phyloP scores from a whole-genome alignment of 2,888 invertebrate species.

The Psococerastis gibbosa region DNA sequence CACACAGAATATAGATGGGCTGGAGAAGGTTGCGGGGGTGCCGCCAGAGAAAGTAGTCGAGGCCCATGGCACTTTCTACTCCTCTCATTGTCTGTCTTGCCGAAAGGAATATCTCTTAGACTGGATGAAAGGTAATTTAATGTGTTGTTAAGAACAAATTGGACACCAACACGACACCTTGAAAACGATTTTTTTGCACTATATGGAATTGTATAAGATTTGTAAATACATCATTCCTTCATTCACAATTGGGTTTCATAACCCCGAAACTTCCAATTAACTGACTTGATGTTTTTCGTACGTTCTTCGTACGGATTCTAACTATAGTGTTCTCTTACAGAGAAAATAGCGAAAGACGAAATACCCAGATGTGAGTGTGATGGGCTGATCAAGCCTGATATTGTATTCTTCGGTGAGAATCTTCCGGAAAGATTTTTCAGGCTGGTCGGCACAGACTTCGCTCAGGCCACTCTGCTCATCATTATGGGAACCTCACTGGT shows the following conservation, averaged over 20 bases:
- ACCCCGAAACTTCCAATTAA: too few species aligned
- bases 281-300: too few species aligned
- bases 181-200: too few species aligned
- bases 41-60: constrained; percentile 73
- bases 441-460: constrained; percentile 52
- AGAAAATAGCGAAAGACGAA: constrained; percentile 47
- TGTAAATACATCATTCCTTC: background rate
- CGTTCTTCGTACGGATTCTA: too few species aligned
- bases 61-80: constrained; percentile 86
- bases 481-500: constrained; percentile 89
- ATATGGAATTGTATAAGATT: too few species aligned
- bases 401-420: constrained; percentile 89
- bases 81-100: constrained; percentile 70
- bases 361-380: constrained; percentile 64
- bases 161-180: constrained; percentile 51
- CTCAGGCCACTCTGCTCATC: constrained; percentile 73
- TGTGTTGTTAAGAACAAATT: constrained; percentile 39
- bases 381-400: constrained; percentile 81
- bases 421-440: constrained; percentile 60
- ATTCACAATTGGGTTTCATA: constrained; percentile 16
- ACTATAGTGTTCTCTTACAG: constrained; percentile 27
- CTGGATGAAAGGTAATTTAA: constrained; percentile 61
- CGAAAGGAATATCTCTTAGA: constrained; percentile 47
- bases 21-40: constrained; percentile 72
- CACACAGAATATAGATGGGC: constrained; percentile 82